Conservation (phyloP, 2,113 vertebrate species). For the Cephalopholis sonnerati region DNA sequence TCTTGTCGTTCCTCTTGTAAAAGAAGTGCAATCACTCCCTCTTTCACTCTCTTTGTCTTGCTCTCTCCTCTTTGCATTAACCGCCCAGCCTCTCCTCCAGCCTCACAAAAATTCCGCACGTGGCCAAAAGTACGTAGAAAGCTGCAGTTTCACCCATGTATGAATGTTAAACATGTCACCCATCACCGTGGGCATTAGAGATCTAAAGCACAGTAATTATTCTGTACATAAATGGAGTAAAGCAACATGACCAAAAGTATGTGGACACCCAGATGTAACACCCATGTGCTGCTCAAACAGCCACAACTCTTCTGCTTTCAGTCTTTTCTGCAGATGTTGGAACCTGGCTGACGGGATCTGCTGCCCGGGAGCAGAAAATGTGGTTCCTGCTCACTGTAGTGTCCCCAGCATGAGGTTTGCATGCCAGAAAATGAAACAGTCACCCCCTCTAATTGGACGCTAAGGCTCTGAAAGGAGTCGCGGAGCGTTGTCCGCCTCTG, state of each 20-base stretch:
- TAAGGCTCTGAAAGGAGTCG: no score
- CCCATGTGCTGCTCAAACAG: background rate
- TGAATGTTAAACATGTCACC: background rate
- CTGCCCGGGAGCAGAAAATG: no score
- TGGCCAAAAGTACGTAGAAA: background rate
- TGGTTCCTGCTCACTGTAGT: no score
- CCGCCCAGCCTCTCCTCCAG: background rate
- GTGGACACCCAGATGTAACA: background rate
- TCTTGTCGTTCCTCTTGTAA: background rate
- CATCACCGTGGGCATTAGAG: background rate
- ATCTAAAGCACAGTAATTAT: background rate
- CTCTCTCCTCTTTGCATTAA: constrained; percentile 31
- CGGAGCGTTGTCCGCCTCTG: no score
- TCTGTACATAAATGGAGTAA: background rate
- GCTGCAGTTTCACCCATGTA: no score
- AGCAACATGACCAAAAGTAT: background rate
- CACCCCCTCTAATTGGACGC: no score
- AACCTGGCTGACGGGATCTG: background rate
- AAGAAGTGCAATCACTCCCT: background rate
- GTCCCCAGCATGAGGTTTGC: no score
- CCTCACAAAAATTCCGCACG: background rate
- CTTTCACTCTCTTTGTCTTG: background rate
- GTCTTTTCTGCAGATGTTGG: background rate
- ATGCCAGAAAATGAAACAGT: no score
- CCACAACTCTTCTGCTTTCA: background rate